These are phyloP conservation scores for Menidia menidia DNA, from an alignment of 2,797 vertebrate species.

Conservation along the genomic window DNA sequence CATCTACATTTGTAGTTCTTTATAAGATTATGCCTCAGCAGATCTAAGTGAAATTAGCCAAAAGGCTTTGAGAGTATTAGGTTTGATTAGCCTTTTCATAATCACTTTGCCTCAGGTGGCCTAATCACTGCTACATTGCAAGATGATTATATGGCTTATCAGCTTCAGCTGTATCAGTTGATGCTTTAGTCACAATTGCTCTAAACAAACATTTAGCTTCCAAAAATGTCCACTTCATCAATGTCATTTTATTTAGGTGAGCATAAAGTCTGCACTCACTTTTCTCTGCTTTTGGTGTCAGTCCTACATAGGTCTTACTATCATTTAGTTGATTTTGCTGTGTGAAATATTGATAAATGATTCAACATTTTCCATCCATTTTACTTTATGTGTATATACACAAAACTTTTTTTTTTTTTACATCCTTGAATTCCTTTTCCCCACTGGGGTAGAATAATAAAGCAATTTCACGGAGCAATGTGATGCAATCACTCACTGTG, in stretches of 20 bases:
- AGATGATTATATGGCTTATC: constrained; percentile 58
- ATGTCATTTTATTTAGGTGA: constrained; percentile 43
- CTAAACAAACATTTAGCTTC: constrained; percentile 59
- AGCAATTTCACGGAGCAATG: constrained; percentile 23
- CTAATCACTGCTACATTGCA: constrained; percentile 57
- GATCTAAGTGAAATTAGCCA: constrained; percentile 48
- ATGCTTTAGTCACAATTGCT: constrained; percentile 62
- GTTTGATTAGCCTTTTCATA: constrained; percentile 61
- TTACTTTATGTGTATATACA: constrained; percentile 7
- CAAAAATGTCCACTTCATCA: constrained; percentile 34
- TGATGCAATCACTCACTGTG: constrained; percentile 35
- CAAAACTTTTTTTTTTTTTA: background rate
- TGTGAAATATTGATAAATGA: constrained; percentile 10
- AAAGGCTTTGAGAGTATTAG: constrained; percentile 56
- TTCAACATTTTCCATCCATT: constrained; percentile 40
- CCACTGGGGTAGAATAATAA: constrained; percentile 11
- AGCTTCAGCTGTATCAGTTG: constrained; percentile 52
- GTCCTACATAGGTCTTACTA: background rate
- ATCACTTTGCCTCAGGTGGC: constrained; percentile 66
- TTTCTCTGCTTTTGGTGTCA: constrained; percentile 15
- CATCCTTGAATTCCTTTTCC: constrained; percentile 15
- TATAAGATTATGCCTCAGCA: constrained; percentile 31
- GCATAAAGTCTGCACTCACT: constrained; percentile 22
- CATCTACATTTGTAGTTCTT: constrained; percentile 21
- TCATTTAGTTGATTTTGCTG: background rate